A percentile compares a stretch with the other conserved stretches of the same genome.
phyloP scores from a whole-genome alignment of 2,113 vertebrate genomes.

The Syngnathoides biaculeatus region DNA sequence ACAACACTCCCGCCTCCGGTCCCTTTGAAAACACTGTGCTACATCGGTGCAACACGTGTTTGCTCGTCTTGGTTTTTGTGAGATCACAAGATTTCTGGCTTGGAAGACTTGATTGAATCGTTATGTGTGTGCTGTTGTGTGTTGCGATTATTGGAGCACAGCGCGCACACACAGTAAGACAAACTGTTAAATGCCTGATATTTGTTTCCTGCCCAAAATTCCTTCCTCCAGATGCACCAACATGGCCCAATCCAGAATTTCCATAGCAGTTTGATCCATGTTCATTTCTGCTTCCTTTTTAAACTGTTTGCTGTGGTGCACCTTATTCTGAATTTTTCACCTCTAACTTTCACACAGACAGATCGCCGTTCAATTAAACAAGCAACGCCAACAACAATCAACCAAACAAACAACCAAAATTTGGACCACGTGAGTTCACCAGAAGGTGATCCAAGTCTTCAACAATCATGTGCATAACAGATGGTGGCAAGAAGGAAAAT shows the following conservation, averaged over 20 bases:
- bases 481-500: constrained; percentile 38
- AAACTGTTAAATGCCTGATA: too few species aligned
- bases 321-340: background rate
- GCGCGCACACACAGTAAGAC: too few species aligned
- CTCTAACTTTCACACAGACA: background rate
- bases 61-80: too few species aligned
- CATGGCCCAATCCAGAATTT: background rate
- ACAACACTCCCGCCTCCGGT: too few species aligned
- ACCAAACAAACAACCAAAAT: background rate
- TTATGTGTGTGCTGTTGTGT: too few species aligned
- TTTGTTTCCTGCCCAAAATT: too few species aligned
- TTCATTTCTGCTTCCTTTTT: background rate
- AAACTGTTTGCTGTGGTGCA: background rate
- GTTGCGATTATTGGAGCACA: too few species aligned
- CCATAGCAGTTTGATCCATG: background rate
- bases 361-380: background rate
- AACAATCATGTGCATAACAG: constrained; percentile 42
- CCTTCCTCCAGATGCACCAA: background rate
- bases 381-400: background rate
- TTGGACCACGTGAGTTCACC: constrained; percentile 15
- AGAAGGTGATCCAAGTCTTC: constrained; percentile 27
- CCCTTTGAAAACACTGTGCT: too few species aligned
- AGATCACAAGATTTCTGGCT: too few species aligned
- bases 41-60: too few species aligned
- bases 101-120: too few species aligned